Conservation (phyloP, 2,888 invertebrate species). For the Lamproptera curius region DNA sequence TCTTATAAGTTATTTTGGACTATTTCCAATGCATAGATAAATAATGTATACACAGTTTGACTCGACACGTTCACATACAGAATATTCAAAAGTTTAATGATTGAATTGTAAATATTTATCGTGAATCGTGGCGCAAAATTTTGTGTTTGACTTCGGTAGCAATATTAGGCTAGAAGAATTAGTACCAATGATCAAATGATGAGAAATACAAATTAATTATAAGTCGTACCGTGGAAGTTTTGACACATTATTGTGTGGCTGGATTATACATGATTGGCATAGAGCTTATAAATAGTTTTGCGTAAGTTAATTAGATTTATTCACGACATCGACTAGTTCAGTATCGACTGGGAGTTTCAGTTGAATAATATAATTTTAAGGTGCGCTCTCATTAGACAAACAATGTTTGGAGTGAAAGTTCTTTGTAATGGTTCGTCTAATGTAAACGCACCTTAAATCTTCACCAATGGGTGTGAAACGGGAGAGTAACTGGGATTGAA, state of each 20-base stretch:
- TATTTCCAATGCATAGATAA: slow-evolving; percentile 23
- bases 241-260: slow-evolving; percentile 15
- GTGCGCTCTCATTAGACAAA: too few species aligned
- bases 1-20: slow-evolving; percentile 13
- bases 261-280: not conserved
- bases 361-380: not conserved
- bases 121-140: slow-evolving; percentile 1
- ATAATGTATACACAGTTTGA: slow-evolving; percentile 7
- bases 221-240: not conserved
- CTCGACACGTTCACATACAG: too few species aligned
- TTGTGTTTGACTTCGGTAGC: slow-evolving; percentile 13
- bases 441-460: slow-evolving; percentile 22
- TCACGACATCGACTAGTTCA: slow-evolving; percentile 7
- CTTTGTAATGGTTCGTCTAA: too few species aligned
- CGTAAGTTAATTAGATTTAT: not conserved
- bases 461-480: slow-evolving; percentile 21
- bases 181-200: slow-evolving; percentile 3
- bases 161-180: slow-evolving; percentile 16
- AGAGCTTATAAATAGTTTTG: slow-evolving; percentile 9
- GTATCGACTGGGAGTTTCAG: slow-evolving; percentile 1
- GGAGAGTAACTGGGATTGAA: not conserved
- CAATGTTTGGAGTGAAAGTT: too few species aligned
- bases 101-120: not conserved
- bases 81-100: too few species aligned
- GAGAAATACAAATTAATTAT: slow-evolving; percentile 15